A percentile compares a stretch with the other conserved stretches of the same genome.
Conservation (phyloP, 2,888 invertebrate species). For the Lasioglossum zephyrum region DNA sequence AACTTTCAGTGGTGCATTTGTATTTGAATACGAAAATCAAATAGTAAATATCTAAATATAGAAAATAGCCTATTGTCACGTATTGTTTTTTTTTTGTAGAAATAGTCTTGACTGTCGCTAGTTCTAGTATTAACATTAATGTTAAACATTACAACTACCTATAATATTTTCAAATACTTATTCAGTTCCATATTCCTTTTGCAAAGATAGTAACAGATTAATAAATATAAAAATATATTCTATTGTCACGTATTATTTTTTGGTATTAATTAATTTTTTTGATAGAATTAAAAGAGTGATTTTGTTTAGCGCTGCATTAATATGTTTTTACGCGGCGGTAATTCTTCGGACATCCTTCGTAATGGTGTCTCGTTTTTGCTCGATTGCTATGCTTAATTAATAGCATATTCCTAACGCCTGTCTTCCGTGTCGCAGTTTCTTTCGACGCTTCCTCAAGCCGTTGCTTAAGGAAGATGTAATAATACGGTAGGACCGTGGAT, state of each 20-base stretch:
- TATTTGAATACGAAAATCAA: neutral
- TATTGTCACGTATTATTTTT: no score
- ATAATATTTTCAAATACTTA: no score
- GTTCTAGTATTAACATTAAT: no score
- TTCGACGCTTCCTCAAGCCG: conserved; percentile 5
- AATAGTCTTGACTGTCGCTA: no score
- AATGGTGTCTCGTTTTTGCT: neutral
- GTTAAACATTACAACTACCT: no score
- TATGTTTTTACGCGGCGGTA: neutral
- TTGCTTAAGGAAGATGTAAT: neutral
- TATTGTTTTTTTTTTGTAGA: no score
- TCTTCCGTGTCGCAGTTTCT: conserved; percentile 16
- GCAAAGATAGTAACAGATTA: no score
- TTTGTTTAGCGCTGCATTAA: neutral
- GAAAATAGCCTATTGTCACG: no score
- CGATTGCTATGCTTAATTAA: conserved; percentile 28
- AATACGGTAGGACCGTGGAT: conserved; percentile 6
- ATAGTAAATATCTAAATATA: neutral
- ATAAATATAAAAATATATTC: no score
- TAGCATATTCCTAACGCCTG: conserved; percentile 18
- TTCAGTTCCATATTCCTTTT: no score
- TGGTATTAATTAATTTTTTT: no score
- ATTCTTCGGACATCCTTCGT: neutral
- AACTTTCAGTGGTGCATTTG: neutral
- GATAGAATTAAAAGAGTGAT: neutral